Base-by-base conservation (phyloP, 2,797 vertebrate genomes). In the Hipposideros larvatus region DNA sequence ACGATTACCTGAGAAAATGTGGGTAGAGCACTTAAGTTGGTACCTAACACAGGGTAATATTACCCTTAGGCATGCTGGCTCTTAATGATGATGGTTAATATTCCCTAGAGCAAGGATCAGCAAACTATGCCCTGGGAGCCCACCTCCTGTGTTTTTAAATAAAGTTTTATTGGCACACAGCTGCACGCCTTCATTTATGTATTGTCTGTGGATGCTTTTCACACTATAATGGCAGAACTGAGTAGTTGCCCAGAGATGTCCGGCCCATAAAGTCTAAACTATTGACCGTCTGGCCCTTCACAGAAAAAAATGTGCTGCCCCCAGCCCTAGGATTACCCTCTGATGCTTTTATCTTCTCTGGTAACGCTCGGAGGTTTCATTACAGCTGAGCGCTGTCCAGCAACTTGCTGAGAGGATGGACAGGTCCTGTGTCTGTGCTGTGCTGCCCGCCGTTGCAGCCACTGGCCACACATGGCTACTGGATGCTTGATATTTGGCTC, bases 381-480 rank as follows among this genome's bases (percentile, higher is more conserved):
- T n/a, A 1, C 0, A 7, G 66, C 16, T 6, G 21, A 57, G 16
- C 0, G 1, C 71, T 2, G 0, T 14, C 65, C 11, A 2, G 0
- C 4, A 43, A 2, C 2, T 0, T 5, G 15, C 24, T 14, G 21
- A 4, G 4, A 13, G 7, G 53, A 5, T 3, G 16, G 51, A 5
- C 9, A 13, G 1, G 24, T 28, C 19, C 48, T 41, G 4, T 13
- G 2, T 15, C 26, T 48, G 28, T 14, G 7, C 41, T 15, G 2
- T 61, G 18, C 68, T 21, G 43, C 5, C 22, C 1, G 0, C 2
- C 1, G 0, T 14, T 28, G 41, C 34, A 7, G 43, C 65, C 19
- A 0, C 24, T 2, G 66, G 43, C 59, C 34, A 8, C 34, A 0
- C 0, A 1, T 8, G 34, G 34, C 24, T 31, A 31, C 18, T 8